A percentile compares a stretch with the other conserved stretches of the same genome.
Evolutionary conservation across 2,888 invertebrate genomes (phyloP).

Genomic region (Rhopalosiphum nymphaeae): DNA sequence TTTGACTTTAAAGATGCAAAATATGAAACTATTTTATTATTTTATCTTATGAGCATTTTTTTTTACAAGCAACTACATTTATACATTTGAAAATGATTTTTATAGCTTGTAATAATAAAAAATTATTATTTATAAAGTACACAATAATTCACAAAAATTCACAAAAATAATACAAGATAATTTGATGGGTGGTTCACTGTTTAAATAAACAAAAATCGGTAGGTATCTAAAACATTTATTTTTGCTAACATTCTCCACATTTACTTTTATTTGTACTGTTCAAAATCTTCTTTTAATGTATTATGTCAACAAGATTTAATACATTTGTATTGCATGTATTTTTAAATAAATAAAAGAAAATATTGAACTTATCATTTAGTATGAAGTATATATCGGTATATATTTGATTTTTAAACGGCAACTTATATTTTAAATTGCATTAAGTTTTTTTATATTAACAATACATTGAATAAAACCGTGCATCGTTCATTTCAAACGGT

Average conservation of each 20-base stretch:
- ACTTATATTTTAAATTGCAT: not conserved
- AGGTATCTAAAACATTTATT: not conserved
- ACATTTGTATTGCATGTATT: not conserved
- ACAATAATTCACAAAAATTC: no score
- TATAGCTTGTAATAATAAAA: not conserved
- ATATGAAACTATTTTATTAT: not conserved
- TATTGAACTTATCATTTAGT: not conserved
- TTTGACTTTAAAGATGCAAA: not conserved
- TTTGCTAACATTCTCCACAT: not conserved
- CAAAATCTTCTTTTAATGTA: no score
- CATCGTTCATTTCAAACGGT: not conserved
- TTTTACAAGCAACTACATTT: not conserved
- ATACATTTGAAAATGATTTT: not conserved
- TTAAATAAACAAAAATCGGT: not conserved
- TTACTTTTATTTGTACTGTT: not conserved
- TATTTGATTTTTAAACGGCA: not conserved
- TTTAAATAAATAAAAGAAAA: not conserved
- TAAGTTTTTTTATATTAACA: not conserved
- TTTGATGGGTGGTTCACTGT: not conserved
- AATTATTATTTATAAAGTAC: not conserved
- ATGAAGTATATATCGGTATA: not conserved
- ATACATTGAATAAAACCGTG: not conserved
- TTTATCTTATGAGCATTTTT: not conserved
- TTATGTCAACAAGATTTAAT: no score
- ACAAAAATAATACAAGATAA: not conserved